These are phyloP conservation scores for Nautilus pompilius DNA, from an alignment of 1,140 invertebrate genomes.

Conservation along the genomic window DNA sequence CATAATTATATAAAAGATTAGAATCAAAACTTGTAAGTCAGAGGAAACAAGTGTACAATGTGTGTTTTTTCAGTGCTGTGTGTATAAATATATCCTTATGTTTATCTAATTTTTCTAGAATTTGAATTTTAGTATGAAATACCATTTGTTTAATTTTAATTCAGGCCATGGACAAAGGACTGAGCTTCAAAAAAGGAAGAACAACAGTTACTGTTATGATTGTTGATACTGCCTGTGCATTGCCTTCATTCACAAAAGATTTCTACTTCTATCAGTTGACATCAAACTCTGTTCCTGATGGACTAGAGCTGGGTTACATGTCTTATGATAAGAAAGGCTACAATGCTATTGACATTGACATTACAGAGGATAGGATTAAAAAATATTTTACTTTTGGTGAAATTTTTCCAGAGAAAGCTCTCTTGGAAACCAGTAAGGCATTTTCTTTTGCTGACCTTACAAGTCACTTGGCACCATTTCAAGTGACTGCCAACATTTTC, in stretches of 20 bases:
- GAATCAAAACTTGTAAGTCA: no score
- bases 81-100: no score
- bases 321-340: background rate
- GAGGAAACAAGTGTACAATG: no score
- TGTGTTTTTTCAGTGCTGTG: no score
- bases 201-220: background rate
- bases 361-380: background rate
- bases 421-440: background rate
- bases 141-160: background rate
- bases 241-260: background rate
- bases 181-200: background rate
- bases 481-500: background rate
- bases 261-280: background rate
- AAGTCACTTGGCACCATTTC: background rate
- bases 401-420: background rate
- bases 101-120: no score
- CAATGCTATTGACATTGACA: background rate
- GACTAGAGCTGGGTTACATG: background rate
- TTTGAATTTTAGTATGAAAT: no score
- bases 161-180: background rate
- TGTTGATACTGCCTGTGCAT: background rate
- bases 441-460: background rate
- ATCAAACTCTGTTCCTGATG: background rate
- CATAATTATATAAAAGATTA: no score
- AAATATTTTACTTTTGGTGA: background rate